These are phyloP conservation scores for Pseudorectes ferrugineus DNA, from an alignment of 2,113 vertebrate species.

Conservation along the genomic window DNA sequence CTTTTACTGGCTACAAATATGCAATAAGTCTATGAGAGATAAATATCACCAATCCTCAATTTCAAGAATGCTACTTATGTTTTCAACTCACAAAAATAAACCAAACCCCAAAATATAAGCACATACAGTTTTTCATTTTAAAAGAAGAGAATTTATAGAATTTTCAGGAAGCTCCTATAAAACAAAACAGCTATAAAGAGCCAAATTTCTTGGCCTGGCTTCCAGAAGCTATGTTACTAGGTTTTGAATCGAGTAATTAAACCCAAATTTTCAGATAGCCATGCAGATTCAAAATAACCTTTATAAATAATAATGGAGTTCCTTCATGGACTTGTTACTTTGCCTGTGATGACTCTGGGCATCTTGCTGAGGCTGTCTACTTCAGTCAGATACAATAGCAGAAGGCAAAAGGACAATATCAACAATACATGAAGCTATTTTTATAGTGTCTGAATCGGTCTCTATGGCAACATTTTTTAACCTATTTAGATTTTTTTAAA, in stretches of 20 bases:
- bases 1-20: background rate
- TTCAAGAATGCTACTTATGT: background rate
- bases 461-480: slow-evolving; percentile 32
- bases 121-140: background rate
- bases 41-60: background rate
- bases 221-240: background rate
- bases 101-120: background rate
- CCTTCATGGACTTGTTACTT: background rate
- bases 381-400: background rate
- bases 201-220: background rate
- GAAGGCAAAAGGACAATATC: background rate
- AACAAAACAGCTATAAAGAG: background rate
- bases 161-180: background rate
- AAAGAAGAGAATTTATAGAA: background rate
- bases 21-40: background rate
- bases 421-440: background rate
- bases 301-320: too few species aligned
- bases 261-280: background rate
- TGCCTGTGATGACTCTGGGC: background rate
- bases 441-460: background rate
- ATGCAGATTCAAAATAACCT: background rate
- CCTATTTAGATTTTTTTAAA: background rate
- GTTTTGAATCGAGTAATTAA: background rate
- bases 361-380: background rate
- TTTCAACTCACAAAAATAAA: background rate